Evolutionary conservation across 1,140 invertebrate genomes (phyloP), one percentile per base, ranked within the genome.

Genomic region (Adelges cooleyi): DNA sequence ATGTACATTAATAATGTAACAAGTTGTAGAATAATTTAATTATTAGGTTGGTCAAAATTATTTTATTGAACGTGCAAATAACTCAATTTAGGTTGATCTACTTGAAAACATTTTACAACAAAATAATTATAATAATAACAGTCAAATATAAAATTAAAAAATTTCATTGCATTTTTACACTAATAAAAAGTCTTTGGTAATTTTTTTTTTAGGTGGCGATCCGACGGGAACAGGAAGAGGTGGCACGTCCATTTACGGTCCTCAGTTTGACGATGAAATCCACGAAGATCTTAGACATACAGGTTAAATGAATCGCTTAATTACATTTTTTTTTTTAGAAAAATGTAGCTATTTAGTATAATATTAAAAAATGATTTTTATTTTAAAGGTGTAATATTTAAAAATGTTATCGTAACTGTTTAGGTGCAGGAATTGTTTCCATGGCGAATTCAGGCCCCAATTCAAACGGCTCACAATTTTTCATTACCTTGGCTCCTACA

Each of bases 391-490:
- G 5, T 33, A 33, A 33, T 6, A 33, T 33, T 33, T 33, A 5
- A 33, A 33, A 22, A n/a, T 54, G 29, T 46, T 69, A 69, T 36
- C 69, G 65, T 70, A 68, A 62, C n/a, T n/a, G n/a, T 77, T 49
- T 68, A 85, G 84, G 87, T 65, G 87, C 88, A 70, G 87, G 87
- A 38, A 84, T 90, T 66, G 70, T 89, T 36, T 88, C 86, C 18
- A 90, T 90, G 87, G 87, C 87, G 22, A 98, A 98, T 80, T 89
- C 90, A 59, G 95, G 96, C 1, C 92, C 93, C 2, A 84, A 98
- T 73, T 90, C 91, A 17, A 99, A 99, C 78, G 95, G 95, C 22
- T 96, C 92, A 48, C 96, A 99, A 74, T 99, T 99, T 80, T 99
- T 98, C 72, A 93, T 99, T 22, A 98, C 95, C 0, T 76, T 99